phyloP scores from a whole-genome alignment of 1,140 invertebrate genomes.

The Lasaia peninsularis region DNA sequence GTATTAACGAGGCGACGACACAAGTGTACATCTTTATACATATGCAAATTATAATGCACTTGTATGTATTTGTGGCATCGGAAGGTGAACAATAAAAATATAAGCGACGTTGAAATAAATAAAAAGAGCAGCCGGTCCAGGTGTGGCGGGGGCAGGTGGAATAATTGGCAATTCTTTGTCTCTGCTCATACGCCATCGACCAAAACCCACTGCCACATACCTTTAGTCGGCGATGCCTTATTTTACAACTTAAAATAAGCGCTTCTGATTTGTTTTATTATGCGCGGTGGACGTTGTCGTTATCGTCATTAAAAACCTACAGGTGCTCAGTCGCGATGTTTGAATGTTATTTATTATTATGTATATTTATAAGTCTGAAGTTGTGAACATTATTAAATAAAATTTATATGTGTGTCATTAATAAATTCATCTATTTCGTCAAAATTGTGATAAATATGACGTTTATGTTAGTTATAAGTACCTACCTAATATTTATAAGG shows the following conservation, averaged over 20 bases:
- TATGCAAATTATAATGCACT: conserved; percentile 10
- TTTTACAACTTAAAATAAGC: conserved; percentile 34
- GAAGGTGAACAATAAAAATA: conserved; percentile 71
- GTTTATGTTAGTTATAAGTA: too few relatives aligned
- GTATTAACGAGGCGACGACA: too few relatives aligned
- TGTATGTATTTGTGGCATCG: conserved; percentile 14
- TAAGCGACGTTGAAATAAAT: conserved; percentile 71
- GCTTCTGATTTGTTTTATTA: conserved; percentile 16
- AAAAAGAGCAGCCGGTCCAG: conserved; percentile 69
- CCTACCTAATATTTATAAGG: too few relatives aligned
- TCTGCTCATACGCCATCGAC: conserved; percentile 55
- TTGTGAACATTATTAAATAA: background rate
- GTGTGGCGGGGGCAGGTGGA: conserved; percentile 70
- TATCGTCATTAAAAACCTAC: conserved; percentile 9
- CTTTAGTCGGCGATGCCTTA: conserved; percentile 44
- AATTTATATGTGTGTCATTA: too few relatives aligned
- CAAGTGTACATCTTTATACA: background rate
- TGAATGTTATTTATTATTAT: background rate
- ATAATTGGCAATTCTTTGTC: conserved; percentile 76
- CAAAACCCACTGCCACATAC: conserved; percentile 57
- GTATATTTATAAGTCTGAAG: background rate
- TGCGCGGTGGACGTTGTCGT: background rate
- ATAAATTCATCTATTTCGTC: too few relatives aligned
- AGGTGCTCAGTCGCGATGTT: conserved; percentile 4
- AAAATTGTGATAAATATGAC: too few relatives aligned